Percentiles rank a stretch among this genome's conserved stretches.
Evolutionary conservation across 2,888 invertebrate genomes (phyloP).

Genomic region (Plutella xylostella): DNA sequence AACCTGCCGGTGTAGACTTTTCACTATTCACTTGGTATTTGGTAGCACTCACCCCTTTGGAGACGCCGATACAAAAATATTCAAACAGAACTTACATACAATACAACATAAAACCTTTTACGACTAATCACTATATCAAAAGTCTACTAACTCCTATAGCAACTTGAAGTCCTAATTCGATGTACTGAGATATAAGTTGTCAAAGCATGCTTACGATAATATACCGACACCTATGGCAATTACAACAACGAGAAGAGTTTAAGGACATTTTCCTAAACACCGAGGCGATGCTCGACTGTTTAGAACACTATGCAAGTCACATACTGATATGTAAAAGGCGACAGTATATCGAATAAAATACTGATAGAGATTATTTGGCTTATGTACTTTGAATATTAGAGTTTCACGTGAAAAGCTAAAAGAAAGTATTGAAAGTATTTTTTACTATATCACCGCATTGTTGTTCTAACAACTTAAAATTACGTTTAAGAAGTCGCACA

Average conservation of each 20-base stretch:
- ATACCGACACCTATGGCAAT: constrained; percentile 44
- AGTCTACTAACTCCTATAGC: constrained; percentile 23
- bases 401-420: constrained; percentile 42
- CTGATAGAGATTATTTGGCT: constrained; percentile 53
- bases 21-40: too few relatives aligned
- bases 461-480: constrained; percentile 29
- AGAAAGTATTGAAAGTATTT: constrained; percentile 16
- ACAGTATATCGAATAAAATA: constrained; percentile 55
- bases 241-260: constrained; percentile 46
- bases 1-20: background rate
- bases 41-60: too few relatives aligned
- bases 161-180: constrained; percentile 17
- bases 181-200: constrained; percentile 30
- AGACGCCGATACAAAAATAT: too few relatives aligned
- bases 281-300: constrained; percentile 43
- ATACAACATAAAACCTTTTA: constrained; percentile 1
- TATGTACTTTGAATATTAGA: constrained; percentile 29
- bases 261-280: constrained; percentile 39
- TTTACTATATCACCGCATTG: background rate
- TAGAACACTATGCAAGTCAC: constrained; percentile 60
- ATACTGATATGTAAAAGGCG: constrained; percentile 65
- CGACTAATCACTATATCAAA: constrained; percentile 35
- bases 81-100: background rate
- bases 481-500: constrained; percentile 44
- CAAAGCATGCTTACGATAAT: constrained; percentile 25